phyloP scores from a whole-genome alignment of 2,888 invertebrate species.

The Nesidiocoris tenuis region DNA sequence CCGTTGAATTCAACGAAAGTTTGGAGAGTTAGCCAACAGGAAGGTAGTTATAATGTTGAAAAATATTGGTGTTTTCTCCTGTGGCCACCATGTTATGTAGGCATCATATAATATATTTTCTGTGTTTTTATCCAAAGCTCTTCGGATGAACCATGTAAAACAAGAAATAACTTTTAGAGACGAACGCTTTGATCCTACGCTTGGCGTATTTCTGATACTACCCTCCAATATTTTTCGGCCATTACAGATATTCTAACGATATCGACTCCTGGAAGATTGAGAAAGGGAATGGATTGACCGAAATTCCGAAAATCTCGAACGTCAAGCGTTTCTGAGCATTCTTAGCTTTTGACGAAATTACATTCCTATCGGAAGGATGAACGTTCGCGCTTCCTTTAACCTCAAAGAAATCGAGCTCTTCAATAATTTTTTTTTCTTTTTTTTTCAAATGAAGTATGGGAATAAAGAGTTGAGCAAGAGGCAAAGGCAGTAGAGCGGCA shows the following conservation, averaged over 20 bases:
- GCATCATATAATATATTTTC: too few relatives aligned
- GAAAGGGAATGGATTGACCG: background rate
- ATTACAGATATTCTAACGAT: background rate
- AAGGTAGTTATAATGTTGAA: background rate
- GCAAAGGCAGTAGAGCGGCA: background rate
- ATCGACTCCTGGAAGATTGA: background rate
- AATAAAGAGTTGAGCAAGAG: background rate
- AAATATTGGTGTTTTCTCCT: too few relatives aligned
- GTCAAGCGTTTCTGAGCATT: background rate
- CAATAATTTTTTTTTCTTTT: background rate
- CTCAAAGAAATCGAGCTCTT: background rate
- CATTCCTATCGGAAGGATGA: background rate
- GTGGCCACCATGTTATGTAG: too few relatives aligned
- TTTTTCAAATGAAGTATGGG: background rate
- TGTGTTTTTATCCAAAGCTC: too few relatives aligned
- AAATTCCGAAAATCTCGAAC: background rate
- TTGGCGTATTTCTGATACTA: background rate
- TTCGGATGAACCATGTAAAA: too few relatives aligned
- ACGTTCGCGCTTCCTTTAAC: background rate
- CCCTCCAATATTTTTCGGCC: background rate
- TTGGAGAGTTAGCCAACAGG: background rate
- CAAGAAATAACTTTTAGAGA: too few relatives aligned
- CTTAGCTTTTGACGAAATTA: background rate
- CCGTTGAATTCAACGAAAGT: background rate
- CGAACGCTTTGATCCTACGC: too few relatives aligned